Percentiles rank a stretch among this genome's conserved stretches.
These are phyloP conservation scores for Aplocera efformata DNA, from an alignment of 2,888 invertebrate genomes.

Conservation along the genomic window DNA sequence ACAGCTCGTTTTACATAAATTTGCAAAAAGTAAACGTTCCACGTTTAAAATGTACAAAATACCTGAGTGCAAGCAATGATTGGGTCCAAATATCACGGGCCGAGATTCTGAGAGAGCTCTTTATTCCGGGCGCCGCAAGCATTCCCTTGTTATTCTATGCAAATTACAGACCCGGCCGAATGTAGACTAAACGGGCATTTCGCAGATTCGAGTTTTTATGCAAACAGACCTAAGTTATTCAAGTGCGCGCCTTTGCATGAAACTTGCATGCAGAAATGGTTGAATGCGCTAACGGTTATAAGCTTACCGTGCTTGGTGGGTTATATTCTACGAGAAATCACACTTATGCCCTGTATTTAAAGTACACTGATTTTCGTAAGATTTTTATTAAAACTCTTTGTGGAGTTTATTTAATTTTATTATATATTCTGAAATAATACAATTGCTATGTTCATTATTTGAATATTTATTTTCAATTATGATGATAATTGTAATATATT, in stretches of 20 bases:
- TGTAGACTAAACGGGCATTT: conserved; percentile 71
- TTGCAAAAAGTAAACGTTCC: conserved; percentile 35
- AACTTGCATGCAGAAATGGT: conserved; percentile 66
- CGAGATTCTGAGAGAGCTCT: conserved; percentile 51
- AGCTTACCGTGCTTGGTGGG: conserved; percentile 35
- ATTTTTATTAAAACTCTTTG: conserved; percentile 9
- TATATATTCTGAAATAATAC: too few relatives aligned
- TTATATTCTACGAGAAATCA: conserved; percentile 23
- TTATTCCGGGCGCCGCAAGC: conserved; percentile 52
- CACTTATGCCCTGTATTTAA: conserved; percentile 26
- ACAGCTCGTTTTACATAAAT: conserved; percentile 2
- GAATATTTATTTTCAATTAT: too few relatives aligned
- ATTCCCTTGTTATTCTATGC: conserved; percentile 75
- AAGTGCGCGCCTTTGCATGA: conserved; percentile 68
- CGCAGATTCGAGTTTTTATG: conserved; percentile 74
- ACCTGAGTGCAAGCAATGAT: conserved; percentile 40
- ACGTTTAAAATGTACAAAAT: conserved; percentile 30
- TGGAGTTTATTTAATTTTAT: too few relatives aligned
- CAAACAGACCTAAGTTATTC: conserved; percentile 76
- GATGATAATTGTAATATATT: too few relatives aligned
- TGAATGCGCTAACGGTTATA: conserved; percentile 60
- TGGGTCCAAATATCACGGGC: conserved; percentile 50
- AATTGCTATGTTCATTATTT: too few relatives aligned
- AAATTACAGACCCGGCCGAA: conserved; percentile 61
- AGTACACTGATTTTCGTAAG: conserved; percentile 26